phyloP scores from a whole-genome alignment of 92 coral and sea anemone genomes.

The Palythoa grandiflora region DNA sequence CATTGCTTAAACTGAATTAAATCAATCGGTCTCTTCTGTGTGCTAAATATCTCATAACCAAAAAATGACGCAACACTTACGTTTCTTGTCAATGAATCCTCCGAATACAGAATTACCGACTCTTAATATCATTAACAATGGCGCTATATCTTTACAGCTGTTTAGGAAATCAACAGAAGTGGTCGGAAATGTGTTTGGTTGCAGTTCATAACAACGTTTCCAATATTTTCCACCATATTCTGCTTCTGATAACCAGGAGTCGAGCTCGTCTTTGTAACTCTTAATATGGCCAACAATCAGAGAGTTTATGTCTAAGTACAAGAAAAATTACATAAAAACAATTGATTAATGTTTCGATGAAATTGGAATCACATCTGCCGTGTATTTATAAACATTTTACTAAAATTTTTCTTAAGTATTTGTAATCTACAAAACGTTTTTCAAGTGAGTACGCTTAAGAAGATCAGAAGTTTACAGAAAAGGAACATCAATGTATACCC shows the following conservation, averaged over 20 bases:
- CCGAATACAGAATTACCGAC: background rate
- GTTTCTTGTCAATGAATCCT: constrained; percentile 3
- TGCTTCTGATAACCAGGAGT: constrained; percentile 20
- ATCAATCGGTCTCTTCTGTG: too few relatives aligned
- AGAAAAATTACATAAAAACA: background rate
- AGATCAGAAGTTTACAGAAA: too few relatives aligned
- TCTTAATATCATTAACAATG: constrained; percentile 7
- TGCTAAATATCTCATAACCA: too few relatives aligned
- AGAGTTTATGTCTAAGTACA: background rate
- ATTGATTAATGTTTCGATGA: too few relatives aligned
- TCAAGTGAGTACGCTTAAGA: too few relatives aligned
- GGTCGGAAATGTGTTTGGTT: background rate
- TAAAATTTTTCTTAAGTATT: too few relatives aligned
- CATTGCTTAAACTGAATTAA: too few relatives aligned
- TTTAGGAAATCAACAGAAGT: background rate
- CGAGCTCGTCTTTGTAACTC: constrained; percentile 16
- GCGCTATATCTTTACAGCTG: background rate
- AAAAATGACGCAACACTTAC: background rate
- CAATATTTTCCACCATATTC: background rate
- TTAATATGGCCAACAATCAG: constrained; percentile 25
- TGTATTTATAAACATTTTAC: too few relatives aligned
- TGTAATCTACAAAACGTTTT: too few relatives aligned
- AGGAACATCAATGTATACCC: too few relatives aligned
- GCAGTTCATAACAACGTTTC: background rate
- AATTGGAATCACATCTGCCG: background rate